Evolutionary conservation across 2,113 vertebrate species (phyloP), one percentile per base, ranked within the genome.

Genomic region (Crypturellus undulatus): DNA sequence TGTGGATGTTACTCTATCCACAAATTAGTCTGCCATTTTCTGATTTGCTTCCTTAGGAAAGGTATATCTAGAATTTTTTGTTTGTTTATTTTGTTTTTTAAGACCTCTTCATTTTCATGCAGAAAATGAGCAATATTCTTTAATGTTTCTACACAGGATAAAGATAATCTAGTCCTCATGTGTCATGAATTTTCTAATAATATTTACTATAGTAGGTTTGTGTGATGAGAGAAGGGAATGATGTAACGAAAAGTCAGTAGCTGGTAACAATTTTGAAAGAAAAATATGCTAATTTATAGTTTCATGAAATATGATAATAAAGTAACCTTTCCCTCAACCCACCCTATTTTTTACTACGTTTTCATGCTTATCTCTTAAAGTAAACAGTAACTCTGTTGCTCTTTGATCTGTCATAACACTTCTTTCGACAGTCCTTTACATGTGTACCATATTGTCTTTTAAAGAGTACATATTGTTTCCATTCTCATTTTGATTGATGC

Each of bases 351-450:
- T 20, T 8, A 52, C 77, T 64, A 28, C 1, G 6, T 90, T 80
- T 90, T 60, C 34, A 16, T 90, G 38, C 32, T 85, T 80, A 32
- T 78, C 45, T 95, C 42, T 80, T 90, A 14, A 83, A 89, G 36
- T 65, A 80, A 85, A 58, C 17, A 34, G 52, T 70, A 80, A 22
- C 42, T 77, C 77, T 77, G 11, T 54, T 77, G 30, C 30, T 90
- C 76, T 94, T 94, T 93, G 69, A 83, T 95, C 62, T 96, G 83
- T 84, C 80, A 43, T 67, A 51, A 58, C 8, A 19, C 71, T 90
- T 95, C 83, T 52, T 88, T 90, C 10, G 54, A 19, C 83, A 71
- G 52, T 79, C 38, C 30, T 88, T 92, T 92, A 75, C 69, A 19
- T 75, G 24, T 75, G 82, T 71, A 84, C 36, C 28, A 62, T 6